A percentile compares a stretch with the other conserved stretches of the same genome.
phyloP scores from a whole-genome alignment of 2,113 vertebrate species.

The Smithornis capensis region DNA sequence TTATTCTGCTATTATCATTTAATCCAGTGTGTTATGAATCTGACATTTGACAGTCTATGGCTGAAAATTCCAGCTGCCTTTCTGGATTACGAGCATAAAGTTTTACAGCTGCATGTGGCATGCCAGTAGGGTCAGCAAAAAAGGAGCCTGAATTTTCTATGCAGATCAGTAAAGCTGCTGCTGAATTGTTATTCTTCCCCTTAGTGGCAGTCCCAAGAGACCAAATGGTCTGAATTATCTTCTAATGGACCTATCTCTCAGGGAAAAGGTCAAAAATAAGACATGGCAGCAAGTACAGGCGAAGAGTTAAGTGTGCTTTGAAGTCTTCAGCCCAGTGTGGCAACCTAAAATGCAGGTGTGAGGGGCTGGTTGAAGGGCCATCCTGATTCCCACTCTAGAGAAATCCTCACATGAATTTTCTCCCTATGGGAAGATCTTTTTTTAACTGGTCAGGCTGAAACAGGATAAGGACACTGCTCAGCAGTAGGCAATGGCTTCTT shows the following conservation, averaged over 20 bases:
- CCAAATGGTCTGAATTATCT: not conserved
- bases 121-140: slow-evolving; percentile 33
- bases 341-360: accelerated
- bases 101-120: slow-evolving; percentile 21
- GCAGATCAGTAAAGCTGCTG: slow-evolving; percentile 2
- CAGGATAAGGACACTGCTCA: not conserved
- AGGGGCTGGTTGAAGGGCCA: not conserved
- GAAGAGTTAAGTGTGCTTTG: not conserved
- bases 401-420: not conserved
- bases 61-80: slow-evolving; percentile 46
- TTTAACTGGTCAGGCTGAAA: not conserved
- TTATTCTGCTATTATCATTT: slow-evolving; percentile 42
- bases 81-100: slow-evolving; percentile 33
- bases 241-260: not conserved
- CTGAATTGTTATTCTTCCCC: slow-evolving; percentile 10
- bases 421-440: not conserved
- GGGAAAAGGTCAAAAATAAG: slow-evolving; percentile 13
- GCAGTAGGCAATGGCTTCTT: not conserved
- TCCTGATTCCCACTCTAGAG: not conserved
- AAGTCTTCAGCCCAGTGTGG: not conserved
- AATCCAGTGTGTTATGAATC: slow-evolving; percentile 33
- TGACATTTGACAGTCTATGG: slow-evolving; percentile 26
- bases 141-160: not conserved
- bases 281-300: not conserved
- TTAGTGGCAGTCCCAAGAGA: not conserved